A percentile compares a stretch with the other conserved stretches of the same genome.
Evolutionary conservation across 1,140 invertebrate genomes (phyloP).

Genomic region (Rhizoglyphus robini): DNA sequence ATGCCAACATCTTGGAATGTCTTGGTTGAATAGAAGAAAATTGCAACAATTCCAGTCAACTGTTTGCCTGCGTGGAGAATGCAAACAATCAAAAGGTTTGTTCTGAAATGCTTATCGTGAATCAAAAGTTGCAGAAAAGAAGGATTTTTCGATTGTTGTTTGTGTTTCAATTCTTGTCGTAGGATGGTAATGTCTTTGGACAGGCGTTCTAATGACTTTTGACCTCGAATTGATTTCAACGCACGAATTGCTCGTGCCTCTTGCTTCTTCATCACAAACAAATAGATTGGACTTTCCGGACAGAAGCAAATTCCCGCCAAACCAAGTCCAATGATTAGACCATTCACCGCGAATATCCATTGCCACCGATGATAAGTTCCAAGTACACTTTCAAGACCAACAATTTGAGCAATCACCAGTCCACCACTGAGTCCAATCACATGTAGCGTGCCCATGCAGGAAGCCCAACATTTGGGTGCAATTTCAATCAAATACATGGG

Average conservation of each 20-base stretch:
- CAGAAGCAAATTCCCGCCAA: slow-evolving; percentile 40
- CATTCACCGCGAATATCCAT: slow-evolving; percentile 49
- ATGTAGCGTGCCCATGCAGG: slow-evolving; percentile 52
- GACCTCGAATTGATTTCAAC: slow-evolving; percentile 34
- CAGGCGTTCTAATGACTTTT: too few species aligned
- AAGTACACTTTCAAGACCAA: slow-evolving; percentile 49
- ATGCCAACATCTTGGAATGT: slow-evolving; percentile 32
- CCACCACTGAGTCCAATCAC: slow-evolving; percentile 68
- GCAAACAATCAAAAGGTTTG: slow-evolving; percentile 55
- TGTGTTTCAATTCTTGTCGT: slow-evolving; percentile 10
- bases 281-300: slow-evolving; percentile 71
- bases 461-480: slow-evolving; percentile 49
- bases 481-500: slow-evolving; percentile 76
- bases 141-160: slow-evolving; percentile 17
- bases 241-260: slow-evolving; percentile 44
- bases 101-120: slow-evolving; percentile 42
- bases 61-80: slow-evolving; percentile 44
- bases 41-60: too few species aligned
- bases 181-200: slow-evolving; percentile 27
- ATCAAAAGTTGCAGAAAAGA: slow-evolving; percentile 16
- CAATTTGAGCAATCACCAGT: slow-evolving; percentile 60
- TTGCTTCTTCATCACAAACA: slow-evolving; percentile 53
- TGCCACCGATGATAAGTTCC: slow-evolving; percentile 52
- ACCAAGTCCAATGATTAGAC: slow-evolving; percentile 28
- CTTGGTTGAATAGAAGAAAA: slow-evolving; percentile 35